phyloP scores from a whole-genome alignment of 2,113 vertebrate species.

The Petrocephalus zakoni region DNA sequence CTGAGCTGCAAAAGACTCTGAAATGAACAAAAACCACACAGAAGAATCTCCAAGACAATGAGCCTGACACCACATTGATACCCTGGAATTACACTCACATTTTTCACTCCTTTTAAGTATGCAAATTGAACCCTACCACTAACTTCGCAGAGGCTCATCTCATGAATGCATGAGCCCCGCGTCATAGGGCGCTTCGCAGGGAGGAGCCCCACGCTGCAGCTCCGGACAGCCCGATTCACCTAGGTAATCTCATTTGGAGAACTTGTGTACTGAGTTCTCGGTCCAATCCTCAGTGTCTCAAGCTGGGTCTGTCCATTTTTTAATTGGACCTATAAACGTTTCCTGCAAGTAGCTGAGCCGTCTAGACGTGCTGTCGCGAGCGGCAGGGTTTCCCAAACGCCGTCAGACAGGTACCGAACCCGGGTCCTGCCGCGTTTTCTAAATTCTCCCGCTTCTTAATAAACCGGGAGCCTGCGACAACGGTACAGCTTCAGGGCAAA shows the following conservation, averaged over 20 bases:
- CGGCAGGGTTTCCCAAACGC: neutral
- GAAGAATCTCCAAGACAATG: neutral
- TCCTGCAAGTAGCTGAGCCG: neutral
- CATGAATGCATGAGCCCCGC: neutral
- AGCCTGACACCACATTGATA: neutral
- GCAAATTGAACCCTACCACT: neutral
- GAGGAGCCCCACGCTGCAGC: neutral
- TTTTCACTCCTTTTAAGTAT: neutral
- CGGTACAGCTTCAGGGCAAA: neutral
- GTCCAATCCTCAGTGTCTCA: neutral
- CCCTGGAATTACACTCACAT: neutral
- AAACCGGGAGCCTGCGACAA: neutral
- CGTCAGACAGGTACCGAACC: neutral
- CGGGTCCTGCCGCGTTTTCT: neutral
- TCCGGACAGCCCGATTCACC: neutral
- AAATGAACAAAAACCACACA: neutral
- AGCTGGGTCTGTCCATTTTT: neutral
- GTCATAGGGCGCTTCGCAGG: neutral
- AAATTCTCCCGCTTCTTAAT: neutral
- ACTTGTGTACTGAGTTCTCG: neutral
- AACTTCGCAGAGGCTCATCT: neutral
- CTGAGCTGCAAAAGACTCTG: neutral
- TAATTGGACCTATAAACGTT: neutral
- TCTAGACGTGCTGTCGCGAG: neutral
- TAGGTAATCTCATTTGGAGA: neutral